A percentile compares a stretch with the other conserved stretches of the same genome.
These are phyloP conservation scores for Pseudococcus viburni DNA, from an alignment of 2,888 invertebrate genomes.

Conservation along the genomic window DNA sequence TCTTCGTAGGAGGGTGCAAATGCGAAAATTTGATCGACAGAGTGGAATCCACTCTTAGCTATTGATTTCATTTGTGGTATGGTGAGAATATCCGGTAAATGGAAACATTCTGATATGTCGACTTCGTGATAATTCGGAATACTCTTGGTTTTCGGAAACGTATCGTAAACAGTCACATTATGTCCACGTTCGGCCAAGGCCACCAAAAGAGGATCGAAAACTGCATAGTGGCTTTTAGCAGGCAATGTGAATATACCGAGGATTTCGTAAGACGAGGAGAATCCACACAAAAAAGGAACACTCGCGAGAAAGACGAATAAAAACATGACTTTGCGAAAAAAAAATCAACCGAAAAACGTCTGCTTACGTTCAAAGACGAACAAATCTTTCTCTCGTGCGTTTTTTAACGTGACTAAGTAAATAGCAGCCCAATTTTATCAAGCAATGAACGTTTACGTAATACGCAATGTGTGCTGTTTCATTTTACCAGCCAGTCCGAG, in stretches of 20 bases:
- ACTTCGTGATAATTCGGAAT: constrained; percentile 49
- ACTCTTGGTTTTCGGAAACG: background rate
- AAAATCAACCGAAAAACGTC: too few species aligned
- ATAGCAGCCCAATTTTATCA: too few species aligned
- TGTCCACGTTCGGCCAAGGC: constrained; percentile 69
- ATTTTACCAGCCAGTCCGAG: too few species aligned
- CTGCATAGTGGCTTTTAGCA: constrained; percentile 68
- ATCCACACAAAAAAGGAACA: background rate
- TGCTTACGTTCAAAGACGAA: too few species aligned
- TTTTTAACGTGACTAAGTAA: too few species aligned
- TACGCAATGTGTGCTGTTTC: too few species aligned
- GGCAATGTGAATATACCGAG: constrained; percentile 68
- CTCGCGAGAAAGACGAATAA: too few species aligned
- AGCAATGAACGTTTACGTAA: too few species aligned
- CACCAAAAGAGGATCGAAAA: constrained; percentile 67
- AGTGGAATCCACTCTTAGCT: background rate
- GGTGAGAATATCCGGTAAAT: constrained; percentile 51
- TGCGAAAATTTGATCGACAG: background rate
- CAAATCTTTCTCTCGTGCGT: too few species aligned
- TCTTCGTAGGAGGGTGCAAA: constrained; percentile 8
- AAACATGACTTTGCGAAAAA: too few species aligned
- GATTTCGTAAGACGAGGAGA: constrained; percentile 63
- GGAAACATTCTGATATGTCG: constrained; percentile 37
- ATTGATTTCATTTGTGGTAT: background rate
- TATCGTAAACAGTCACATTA: constrained; percentile 67